Percentiles rank a stretch among this genome's conserved stretches.
Evolutionary conservation across 1,140 invertebrate genomes (phyloP).

Genomic region (Drosophila pruinosa): DNA sequence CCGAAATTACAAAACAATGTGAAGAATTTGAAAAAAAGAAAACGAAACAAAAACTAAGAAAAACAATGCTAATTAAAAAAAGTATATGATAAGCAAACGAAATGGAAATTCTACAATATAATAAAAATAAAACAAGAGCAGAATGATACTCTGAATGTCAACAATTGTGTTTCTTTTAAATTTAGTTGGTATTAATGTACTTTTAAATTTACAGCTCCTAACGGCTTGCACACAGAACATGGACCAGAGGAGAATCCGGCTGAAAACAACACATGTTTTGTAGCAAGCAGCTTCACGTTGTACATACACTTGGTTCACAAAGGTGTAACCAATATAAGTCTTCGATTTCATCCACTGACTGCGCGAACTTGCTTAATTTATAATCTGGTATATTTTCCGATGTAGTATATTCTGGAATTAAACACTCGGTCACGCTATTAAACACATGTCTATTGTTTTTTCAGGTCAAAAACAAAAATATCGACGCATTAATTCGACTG

Average conservation of each 20-base stretch:
- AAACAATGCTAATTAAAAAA: conserved; percentile 56
- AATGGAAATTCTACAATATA: conserved; percentile 71
- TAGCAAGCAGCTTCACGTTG: conserved; percentile 9
- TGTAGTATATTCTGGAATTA: no score
- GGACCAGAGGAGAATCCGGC: neutral
- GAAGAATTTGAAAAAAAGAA: conserved; percentile 48
- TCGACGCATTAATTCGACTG: neutral
- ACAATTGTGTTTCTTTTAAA: neutral
- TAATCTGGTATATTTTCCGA: no score
- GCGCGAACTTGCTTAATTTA: no score
- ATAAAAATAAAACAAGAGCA: conserved; percentile 54
- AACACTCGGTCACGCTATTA: no score
- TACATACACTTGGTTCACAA: no score
- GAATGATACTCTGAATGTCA: conserved; percentile 65
- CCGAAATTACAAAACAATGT: conserved; percentile 38
- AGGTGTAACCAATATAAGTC: no score
- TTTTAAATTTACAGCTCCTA: conserved; percentile 2
- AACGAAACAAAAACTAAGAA: conserved; percentile 34
- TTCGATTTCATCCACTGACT: no score
- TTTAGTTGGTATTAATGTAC: neutral
- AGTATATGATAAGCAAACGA: conserved; percentile 59
- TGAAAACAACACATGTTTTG: neutral
- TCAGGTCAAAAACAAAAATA: conserved; percentile 18
- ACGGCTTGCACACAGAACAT: neutral
- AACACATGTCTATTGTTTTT: conserved; percentile 5